These are phyloP conservation scores for Meloe dianella DNA, from an alignment of 2,888 invertebrate species.

Conservation along the genomic window DNA sequence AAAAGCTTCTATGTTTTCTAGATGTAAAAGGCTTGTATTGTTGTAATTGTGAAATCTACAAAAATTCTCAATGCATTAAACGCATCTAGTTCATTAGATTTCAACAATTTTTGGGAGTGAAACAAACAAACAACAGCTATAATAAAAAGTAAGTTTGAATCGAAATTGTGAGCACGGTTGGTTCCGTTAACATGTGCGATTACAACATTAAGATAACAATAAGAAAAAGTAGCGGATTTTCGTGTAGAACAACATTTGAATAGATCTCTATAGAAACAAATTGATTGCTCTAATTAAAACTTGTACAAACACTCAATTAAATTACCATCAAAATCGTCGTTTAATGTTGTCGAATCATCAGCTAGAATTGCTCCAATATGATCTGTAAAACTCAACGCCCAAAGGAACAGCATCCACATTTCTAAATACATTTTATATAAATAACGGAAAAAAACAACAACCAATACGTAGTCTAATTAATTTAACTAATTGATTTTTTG, in stretches of 20 bases:
- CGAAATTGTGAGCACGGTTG: not conserved
- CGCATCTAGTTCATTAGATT: not conserved
- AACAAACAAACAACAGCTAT: too few species aligned
- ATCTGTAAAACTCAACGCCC: slow-evolving; percentile 54
- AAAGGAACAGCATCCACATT: slow-evolving; percentile 55
- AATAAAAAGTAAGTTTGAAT: too few species aligned
- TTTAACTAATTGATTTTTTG: not conserved
- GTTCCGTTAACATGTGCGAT: not conserved
- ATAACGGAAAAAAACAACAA: too few species aligned
- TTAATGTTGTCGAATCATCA: slow-evolving; percentile 48
- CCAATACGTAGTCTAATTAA: not conserved
- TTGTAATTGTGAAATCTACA: not conserved
- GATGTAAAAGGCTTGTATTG: not conserved
- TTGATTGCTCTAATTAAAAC: slow-evolving; percentile 9
- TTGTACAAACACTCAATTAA: too few species aligned
- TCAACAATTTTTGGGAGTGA: not conserved
- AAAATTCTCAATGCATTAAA: too few species aligned
- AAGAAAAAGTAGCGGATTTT: not conserved
- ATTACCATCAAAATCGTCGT: slow-evolving; percentile 43
- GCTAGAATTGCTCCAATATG: slow-evolving; percentile 46
- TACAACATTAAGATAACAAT: slow-evolving; percentile 16
- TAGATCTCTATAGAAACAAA: too few species aligned
- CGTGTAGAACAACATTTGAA: not conserved
- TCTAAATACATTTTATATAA: slow-evolving; percentile 46
- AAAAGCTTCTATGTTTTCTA: not conserved